Evolutionary conservation across 2,888 invertebrate species (phyloP).

Genomic region (Bombylius major): DNA sequence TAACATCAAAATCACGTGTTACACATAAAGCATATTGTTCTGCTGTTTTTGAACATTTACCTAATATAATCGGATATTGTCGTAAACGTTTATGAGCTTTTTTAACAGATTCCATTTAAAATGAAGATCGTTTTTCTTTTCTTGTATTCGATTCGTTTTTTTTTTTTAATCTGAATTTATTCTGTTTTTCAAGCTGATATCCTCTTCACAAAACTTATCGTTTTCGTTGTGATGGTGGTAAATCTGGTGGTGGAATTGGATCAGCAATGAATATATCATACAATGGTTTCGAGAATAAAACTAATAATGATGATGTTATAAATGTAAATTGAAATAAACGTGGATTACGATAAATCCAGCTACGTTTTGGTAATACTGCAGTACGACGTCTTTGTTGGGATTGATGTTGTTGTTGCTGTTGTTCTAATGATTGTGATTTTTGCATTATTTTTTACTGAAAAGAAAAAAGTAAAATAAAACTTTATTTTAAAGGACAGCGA

Average conservation of each 20-base stretch:
- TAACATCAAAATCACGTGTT: conserved; percentile 53
- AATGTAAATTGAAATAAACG: conserved; percentile 43
- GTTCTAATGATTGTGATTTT: conserved; percentile 2
- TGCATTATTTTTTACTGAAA: conserved; percentile 10
- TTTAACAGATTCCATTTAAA: conserved; percentile 63
- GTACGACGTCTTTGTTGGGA: conserved; percentile 25
- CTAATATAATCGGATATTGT: conserved; percentile 60
- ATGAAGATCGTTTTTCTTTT: background rate
- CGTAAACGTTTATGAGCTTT: conserved; percentile 59
- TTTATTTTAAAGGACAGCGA: too few species aligned
- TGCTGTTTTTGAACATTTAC: conserved; percentile 58
- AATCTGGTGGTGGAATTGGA: conserved; percentile 26
- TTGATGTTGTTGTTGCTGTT: conserved; percentile 12
- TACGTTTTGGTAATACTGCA: conserved; percentile 38
- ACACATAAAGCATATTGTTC: conserved; percentile 69
- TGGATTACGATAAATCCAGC: conserved; percentile 50
- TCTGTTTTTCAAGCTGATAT: too few species aligned
- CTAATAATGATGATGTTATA: conserved; percentile 39
- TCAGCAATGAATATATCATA: conserved; percentile 50
- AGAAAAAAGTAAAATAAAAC: background rate
- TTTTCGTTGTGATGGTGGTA: conserved; percentile 22
- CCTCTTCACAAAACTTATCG: conserved; percentile 2
- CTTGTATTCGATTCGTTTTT: too few species aligned
- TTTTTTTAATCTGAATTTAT: too few species aligned
- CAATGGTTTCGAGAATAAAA: conserved; percentile 58